Conservation (phyloP, 2,113 vertebrate species). For the Tiliqua scincoides region DNA sequence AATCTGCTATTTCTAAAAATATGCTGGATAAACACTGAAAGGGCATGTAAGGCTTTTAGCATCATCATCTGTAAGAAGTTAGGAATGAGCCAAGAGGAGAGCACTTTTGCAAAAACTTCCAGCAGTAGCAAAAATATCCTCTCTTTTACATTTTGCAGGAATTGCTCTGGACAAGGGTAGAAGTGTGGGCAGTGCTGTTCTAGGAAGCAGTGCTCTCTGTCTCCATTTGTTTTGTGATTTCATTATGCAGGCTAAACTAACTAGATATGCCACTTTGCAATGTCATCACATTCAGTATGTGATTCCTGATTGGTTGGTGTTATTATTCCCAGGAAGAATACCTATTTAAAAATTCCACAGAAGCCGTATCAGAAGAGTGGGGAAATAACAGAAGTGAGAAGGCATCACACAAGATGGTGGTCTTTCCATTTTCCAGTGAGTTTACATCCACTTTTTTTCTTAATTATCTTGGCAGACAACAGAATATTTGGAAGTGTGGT, state of each 20-base stretch:
- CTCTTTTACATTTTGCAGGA: too few relatives aligned
- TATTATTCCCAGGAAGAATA: not conserved
- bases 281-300: not conserved
- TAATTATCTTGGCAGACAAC: not conserved
- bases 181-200: not conserved
- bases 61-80: not conserved
- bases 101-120: not conserved
- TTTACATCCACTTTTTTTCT: not conserved
- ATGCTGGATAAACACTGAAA: not conserved
- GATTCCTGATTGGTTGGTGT: not conserved
- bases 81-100: not conserved
- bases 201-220: not conserved
- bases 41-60: not conserved
- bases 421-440: not conserved
- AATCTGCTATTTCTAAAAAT: not conserved
- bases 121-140: not conserved
- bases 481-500: not conserved
- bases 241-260: not conserved
- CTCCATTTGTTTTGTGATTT: not conserved
- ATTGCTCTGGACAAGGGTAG: not conserved
- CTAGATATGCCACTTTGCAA: not conserved
- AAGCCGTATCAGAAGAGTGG: not conserved
- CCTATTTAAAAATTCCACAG: not conserved
- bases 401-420: not conserved
- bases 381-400: not conserved